Percentiles rank a stretch among this genome's conserved stretches.
These are phyloP conservation scores for Ormyrus rosae DNA, from an alignment of 2,888 invertebrate genomes.

Conservation along the genomic window DNA sequence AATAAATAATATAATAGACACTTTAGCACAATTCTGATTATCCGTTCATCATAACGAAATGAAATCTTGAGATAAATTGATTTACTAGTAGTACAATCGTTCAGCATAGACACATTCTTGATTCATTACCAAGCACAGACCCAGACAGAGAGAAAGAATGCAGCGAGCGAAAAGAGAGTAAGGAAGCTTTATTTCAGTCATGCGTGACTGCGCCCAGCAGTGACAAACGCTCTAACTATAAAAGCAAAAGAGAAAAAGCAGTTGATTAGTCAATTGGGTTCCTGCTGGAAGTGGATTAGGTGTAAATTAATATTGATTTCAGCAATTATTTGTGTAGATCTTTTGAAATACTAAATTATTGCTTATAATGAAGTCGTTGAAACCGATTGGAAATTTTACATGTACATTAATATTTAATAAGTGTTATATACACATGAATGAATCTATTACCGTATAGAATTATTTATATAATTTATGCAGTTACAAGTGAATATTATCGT, in stretches of 20 bases:
- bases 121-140: conserved; percentile 15
- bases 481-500: too few relatives aligned
- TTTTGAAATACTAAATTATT: background rate
- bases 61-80: conserved; percentile 5
- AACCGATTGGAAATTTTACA: too few relatives aligned
- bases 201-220: conserved; percentile 46
- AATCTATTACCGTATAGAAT: background rate
- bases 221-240: conserved; percentile 55
- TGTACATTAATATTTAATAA: too few relatives aligned
- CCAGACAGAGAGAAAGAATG: conserved; percentile 12
- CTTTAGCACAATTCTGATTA: too few relatives aligned
- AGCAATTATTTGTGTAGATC: background rate
- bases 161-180: conserved; percentile 17
- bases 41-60: too few relatives aligned
- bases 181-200: conserved; percentile 41
- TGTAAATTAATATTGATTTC: too few relatives aligned
- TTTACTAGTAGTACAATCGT: conserved; percentile 15
- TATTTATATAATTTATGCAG: too few relatives aligned
- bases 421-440: background rate
- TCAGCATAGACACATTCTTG: conserved; percentile 6
- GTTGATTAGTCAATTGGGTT: conserved; percentile 14
- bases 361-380: too few relatives aligned
- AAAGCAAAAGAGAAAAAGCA: conserved; percentile 40
- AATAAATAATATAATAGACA: too few relatives aligned
- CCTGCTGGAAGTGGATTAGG: too few relatives aligned